These are phyloP conservation scores for Lagorchestes hirsutus DNA, from an alignment of 2,797 vertebrate species.

Conservation along the genomic window DNA sequence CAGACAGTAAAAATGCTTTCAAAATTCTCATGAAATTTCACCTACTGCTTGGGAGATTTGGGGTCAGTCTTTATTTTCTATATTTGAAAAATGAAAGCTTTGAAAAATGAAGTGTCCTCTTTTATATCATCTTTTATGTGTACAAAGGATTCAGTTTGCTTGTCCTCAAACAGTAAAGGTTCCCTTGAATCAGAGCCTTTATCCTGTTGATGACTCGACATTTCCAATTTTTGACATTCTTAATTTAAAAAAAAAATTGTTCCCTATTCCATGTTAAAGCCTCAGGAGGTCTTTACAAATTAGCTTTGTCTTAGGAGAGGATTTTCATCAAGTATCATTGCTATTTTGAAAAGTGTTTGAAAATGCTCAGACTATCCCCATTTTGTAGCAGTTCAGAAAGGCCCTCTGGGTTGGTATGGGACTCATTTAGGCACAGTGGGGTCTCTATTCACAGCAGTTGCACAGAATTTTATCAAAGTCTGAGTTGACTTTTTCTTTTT, in stretches of 20 bases:
- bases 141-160: not conserved
- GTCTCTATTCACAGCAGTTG: not conserved
- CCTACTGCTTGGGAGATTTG: not conserved
- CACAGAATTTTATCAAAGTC: not conserved
- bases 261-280: not conserved
- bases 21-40: not conserved
- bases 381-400: not conserved
- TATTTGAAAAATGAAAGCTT: slow-evolving; percentile 7
- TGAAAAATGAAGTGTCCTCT: not conserved
- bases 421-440: not conserved
- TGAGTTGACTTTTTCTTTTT: not conserved
- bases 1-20: not conserved
- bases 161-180: not conserved
- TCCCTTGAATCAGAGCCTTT: rapidly evolving
- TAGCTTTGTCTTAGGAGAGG: not conserved
- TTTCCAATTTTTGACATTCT: not conserved
- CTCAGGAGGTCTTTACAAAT: not conserved
- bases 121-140: not conserved
- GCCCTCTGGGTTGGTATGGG: not conserved
- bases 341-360: slow-evolving; percentile 6
- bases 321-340: slow-evolving; percentile 34
- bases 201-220: not conserved
- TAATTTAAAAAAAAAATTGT: not conserved
- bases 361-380: not conserved
- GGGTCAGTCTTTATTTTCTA: not conserved